Evolutionary conservation across 2,888 invertebrate genomes (phyloP).

Genomic region (Melipona beecheii): DNA sequence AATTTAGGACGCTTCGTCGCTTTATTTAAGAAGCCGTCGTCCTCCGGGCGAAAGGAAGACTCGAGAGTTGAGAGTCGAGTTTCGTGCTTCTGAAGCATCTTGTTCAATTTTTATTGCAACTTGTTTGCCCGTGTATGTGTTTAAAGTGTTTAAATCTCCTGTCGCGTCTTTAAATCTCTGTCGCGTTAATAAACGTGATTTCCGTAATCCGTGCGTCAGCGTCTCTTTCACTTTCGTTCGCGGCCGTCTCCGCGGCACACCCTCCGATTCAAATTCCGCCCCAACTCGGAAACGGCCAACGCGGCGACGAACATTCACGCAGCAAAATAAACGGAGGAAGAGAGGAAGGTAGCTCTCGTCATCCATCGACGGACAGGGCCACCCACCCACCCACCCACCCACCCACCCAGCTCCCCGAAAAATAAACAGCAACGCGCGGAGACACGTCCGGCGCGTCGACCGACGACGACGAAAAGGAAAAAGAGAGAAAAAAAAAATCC

Average conservation of each 20-base stretch:
- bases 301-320: not conserved
- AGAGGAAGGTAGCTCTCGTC: slow-evolving; percentile 30
- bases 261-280: not conserved
- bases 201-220: too few species aligned
- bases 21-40: not conserved
- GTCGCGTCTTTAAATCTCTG: too few species aligned
- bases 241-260: too few species aligned
- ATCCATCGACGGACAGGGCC: slow-evolving; percentile 12
- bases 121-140: not conserved
- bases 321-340: not conserved
- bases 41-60: too few species aligned
- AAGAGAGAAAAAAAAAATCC: slow-evolving; percentile 31
- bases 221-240: too few species aligned
- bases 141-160: too few species aligned
- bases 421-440: slow-evolving; percentile 50
- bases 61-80: too few species aligned
- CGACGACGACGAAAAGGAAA: slow-evolving; percentile 6
- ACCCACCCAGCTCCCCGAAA: not conserved
- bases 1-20: not conserved
- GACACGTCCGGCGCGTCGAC: slow-evolving; percentile 40
- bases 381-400: not conserved
- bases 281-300: not conserved
- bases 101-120: not conserved
- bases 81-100: too few species aligned
- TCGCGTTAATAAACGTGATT: too few species aligned